Percentiles rank a stretch among this genome's conserved stretches.
phyloP scores from a whole-genome alignment of 2,113 vertebrate genomes.

The Ciconia maguari region DNA sequence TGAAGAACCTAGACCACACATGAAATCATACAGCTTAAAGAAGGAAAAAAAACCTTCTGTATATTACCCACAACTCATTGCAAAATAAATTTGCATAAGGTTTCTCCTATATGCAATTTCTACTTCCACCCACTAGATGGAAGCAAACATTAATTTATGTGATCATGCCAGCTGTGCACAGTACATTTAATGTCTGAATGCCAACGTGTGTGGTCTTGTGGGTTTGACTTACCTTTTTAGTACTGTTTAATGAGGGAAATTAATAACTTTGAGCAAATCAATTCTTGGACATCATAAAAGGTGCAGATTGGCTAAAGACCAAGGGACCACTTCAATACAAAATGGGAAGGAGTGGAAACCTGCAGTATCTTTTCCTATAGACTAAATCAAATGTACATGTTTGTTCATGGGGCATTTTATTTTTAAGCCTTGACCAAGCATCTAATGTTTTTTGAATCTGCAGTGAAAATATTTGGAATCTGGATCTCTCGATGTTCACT shows the following conservation, averaged over 20 bases:
- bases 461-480: not conserved
- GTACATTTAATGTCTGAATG: not conserved
- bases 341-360: not conserved
- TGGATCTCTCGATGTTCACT: not conserved
- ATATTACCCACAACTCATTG: not conserved
- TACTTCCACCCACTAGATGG: constrained; percentile 66
- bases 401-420: not conserved
- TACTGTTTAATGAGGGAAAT: constrained; percentile 28
- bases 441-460: not conserved
- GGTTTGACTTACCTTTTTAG: constrained; percentile 13
- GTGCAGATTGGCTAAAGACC: not conserved
- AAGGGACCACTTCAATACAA: not conserved
- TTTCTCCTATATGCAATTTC: not conserved
- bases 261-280: constrained; percentile 10
- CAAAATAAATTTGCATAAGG: not conserved
- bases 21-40: not conserved
- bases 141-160: constrained; percentile 61
- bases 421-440: not conserved
- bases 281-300: constrained; percentile 26
- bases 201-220: constrained; percentile 62
- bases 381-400: not conserved
- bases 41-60: not conserved
- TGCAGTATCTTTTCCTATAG: not conserved
- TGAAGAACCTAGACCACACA: not conserved
- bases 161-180: not conserved